Base-by-base conservation (phyloP, 2,113 vertebrate genomes). In the Tautogolabrus adspersus region DNA sequence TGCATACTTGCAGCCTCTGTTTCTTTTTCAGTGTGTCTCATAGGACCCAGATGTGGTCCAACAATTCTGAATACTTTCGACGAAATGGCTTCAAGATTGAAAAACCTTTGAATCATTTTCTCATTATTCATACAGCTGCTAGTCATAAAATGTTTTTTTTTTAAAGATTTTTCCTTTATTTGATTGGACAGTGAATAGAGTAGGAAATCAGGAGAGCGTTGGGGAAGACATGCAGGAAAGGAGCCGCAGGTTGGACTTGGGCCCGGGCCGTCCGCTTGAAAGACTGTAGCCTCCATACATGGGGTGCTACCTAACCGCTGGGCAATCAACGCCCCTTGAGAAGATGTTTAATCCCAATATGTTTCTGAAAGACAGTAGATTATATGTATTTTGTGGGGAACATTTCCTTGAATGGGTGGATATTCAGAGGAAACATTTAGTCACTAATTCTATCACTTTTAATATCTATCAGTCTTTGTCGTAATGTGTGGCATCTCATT, bases 1-100 rank as follows among this genome's bases (percentile, higher is more conserved):
- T 5, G 11, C 63, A 47, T 42, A 54, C 75, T 56, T 37, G 2
- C 75, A 13, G 51, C 16, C 21, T 68, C 22, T 55, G 38, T 61
- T 1, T 59, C 49, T 51, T 40, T 46, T 64, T 40, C 21, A 59
- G 6, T 71, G 46, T 51, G 52, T 61, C 22, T 46, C 6, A 5
- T n/a, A 64, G 11, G 40, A 64, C 26, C 16, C 51, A 58, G 66
- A 72, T 61, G 52, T 15, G 19, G 56, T 52, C 54, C 38, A 34
- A 13, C 6, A 1, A 34, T 59, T 15, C 30, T 55, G 23, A 10
- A 49, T 60, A 21, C 3, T 55, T 79, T 46, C 44, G 1, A 23
- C 11, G 40, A 42, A 49, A 19, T 8, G 47, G 2, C 40, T 11
- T 49, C 6, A 18, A 49, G 47, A 19, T 19, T 3, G 2, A 1